These are phyloP conservation scores for Meloidogyne exigua DNA, from an alignment of 1,140 invertebrate species.

Conservation along the genomic window DNA sequence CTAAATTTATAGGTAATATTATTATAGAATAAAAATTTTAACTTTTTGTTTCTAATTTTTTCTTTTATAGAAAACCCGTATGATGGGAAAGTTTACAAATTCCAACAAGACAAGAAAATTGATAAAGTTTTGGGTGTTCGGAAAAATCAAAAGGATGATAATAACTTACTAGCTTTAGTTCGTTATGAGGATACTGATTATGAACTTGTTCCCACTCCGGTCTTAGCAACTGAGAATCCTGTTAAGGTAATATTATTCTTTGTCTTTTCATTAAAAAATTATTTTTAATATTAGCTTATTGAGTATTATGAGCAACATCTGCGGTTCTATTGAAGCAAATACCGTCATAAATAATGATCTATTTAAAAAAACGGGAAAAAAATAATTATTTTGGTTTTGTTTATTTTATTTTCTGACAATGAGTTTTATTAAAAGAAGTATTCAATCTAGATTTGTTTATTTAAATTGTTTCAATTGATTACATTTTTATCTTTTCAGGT, in stretches of 20 bases:
- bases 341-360: background rate
- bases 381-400: too few relatives aligned
- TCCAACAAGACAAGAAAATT: constrained; percentile 8
- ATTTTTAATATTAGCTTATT: constrained; percentile 1
- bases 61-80: background rate
- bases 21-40: too few relatives aligned
- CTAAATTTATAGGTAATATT: too few relatives aligned
- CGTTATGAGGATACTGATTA: constrained; percentile 13
- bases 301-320: constrained; percentile 23
- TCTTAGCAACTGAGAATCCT: constrained; percentile 7
- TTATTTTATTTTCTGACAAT: too few relatives aligned
- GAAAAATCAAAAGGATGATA: background rate
- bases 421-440: too few relatives aligned
- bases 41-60: too few relatives aligned
- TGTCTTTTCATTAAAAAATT: background rate
- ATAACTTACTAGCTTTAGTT: constrained; percentile 6
- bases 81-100: constrained; percentile 10
- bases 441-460: too few relatives aligned
- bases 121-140: constrained; percentile 11
- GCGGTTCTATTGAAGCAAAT: constrained; percentile 8
- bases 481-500: too few relatives aligned
- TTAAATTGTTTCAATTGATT: too few relatives aligned
- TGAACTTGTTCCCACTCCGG: constrained; percentile 13
- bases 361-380: background rate
- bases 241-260: background rate